Evolutionary conservation across 2,113 vertebrate species (phyloP), one percentile per base, ranked within the genome.

Genomic region (Dasypus novemcinctus): DNA sequence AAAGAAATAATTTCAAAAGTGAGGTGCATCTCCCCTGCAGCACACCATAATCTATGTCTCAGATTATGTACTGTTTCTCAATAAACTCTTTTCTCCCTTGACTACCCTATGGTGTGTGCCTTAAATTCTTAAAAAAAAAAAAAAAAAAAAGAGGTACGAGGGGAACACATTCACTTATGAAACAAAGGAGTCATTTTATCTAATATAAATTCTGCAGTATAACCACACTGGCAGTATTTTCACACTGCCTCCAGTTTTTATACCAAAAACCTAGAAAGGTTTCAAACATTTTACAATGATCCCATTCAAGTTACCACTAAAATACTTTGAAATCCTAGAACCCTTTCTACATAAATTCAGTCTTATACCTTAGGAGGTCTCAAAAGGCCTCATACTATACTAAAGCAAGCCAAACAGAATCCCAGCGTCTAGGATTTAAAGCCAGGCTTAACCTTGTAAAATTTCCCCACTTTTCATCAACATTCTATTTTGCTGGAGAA

Each of bases 401-500:
- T 31, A 2, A 93, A 74, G 29, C 20, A 91, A 83, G 64, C 29
- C 63, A 54, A 21, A 54, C 0, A 21, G 46, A 78, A 85, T 46
- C 29, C 54, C 69, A 41, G 76, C 66, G 66, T 72, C 31, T 15
- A 75, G 13, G 14, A n/a, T 11, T 76, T 86, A 75, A 83, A 87
- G 64, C 31, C 57, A 74, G 68, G 36, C 68, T 95, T 75, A 93
- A 89, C 69, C 52, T 59, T 33, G 36, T n/a, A 82, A 61, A 90
- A 89, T 78, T 91, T 87, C 63, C 66, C n/a, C 63, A 80, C 38
- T 92, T 85, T 92, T 38, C 61, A 69, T 38, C 20, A 93, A 75
- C n/a, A 41, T 76, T 95, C 71, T 93, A 61, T 41, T 46, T 27
- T n/a, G 82, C 69, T 92, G 10, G 61, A 83, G 31, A 95, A 97